Conservation (phyloP, 2,113 vertebrate genomes). For the Archocentrus centrarchus region DNA sequence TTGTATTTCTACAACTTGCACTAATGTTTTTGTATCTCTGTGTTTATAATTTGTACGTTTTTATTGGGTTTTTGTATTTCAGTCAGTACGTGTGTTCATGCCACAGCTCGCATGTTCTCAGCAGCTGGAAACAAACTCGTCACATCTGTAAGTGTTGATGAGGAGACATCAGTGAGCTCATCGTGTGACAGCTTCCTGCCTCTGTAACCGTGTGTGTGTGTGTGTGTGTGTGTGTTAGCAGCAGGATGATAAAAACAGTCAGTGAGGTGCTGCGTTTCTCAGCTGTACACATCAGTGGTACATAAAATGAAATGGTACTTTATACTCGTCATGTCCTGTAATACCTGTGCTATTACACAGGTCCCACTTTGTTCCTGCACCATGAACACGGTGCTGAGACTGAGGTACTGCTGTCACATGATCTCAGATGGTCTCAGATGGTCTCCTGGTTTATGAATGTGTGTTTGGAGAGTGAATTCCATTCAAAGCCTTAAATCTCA, state of each 20-base stretch:
- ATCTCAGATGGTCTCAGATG: no score
- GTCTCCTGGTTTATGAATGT: not conserved
- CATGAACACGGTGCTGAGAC: constrained; percentile 25
- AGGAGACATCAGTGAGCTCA: constrained; percentile 27
- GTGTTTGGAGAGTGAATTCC: not conserved
- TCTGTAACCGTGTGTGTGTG: not conserved
- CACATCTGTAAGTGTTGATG: not conserved
- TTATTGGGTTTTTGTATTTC: not conserved
- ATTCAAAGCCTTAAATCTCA: constrained; percentile 3
- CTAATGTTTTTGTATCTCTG: constrained; percentile 74
- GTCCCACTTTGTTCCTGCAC: constrained; percentile 7
- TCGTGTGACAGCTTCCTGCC: constrained; percentile 22
- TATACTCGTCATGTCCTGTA: constrained; percentile 24
- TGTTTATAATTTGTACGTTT: constrained; percentile 51
- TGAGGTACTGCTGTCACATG: not conserved
- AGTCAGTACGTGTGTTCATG: not conserved
- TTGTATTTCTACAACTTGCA: constrained; percentile 79
- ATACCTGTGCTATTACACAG: not conserved
- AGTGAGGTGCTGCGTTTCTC: constrained; percentile 26
- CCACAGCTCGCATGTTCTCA: not conserved
- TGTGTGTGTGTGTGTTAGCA: not conserved
- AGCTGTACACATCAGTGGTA: constrained; percentile 45
- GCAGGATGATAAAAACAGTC: not conserved
- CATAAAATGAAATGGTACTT: constrained; percentile 18
- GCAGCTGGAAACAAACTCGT: constrained; percentile 22